phyloP scores from a whole-genome alignment of 2,888 invertebrate genomes.

The Eupithecia abbreviata region DNA sequence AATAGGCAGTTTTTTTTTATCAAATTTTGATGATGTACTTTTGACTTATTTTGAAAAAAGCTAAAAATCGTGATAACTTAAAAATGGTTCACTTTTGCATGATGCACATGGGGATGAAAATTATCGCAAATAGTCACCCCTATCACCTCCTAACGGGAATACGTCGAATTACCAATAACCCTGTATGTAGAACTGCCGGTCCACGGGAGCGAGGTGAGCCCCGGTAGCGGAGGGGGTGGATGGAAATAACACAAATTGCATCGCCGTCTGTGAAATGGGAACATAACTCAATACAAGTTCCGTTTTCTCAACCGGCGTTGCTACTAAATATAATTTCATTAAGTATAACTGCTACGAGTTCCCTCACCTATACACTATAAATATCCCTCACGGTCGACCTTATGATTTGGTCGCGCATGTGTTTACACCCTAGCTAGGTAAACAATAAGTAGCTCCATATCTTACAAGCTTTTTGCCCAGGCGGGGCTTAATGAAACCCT shows the following conservation, averaged over 20 bases:
- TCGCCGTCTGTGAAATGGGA: slow-evolving; percentile 15
- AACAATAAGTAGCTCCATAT: not conserved
- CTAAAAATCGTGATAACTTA: no score
- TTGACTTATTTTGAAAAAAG: no score
- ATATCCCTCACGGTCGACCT: not conserved
- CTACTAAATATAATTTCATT: not conserved
- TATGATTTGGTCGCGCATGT: not conserved
- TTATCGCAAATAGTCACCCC: no score
- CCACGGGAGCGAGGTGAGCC: slow-evolving; percentile 6
- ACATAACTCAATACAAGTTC: slow-evolving; percentile 18
- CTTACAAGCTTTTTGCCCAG: not conserved
- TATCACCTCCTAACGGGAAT: no score
- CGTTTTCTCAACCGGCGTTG: not conserved
- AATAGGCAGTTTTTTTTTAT: no score
- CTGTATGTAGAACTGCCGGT: slow-evolving; percentile 6
- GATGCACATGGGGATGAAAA: no score
- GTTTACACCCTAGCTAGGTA: not conserved
- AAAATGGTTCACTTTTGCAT: no score
- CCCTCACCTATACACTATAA: no score
- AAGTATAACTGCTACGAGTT: not conserved
- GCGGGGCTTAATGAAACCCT: not conserved
- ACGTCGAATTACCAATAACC: no score
- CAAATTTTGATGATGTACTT: no score
- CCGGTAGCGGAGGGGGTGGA: slow-evolving; percentile 20
- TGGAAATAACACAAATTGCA: slow-evolving; percentile 34